Base-by-base conservation (phyloP, 1,140 invertebrate species). In the Drosophila guanche region DNA sequence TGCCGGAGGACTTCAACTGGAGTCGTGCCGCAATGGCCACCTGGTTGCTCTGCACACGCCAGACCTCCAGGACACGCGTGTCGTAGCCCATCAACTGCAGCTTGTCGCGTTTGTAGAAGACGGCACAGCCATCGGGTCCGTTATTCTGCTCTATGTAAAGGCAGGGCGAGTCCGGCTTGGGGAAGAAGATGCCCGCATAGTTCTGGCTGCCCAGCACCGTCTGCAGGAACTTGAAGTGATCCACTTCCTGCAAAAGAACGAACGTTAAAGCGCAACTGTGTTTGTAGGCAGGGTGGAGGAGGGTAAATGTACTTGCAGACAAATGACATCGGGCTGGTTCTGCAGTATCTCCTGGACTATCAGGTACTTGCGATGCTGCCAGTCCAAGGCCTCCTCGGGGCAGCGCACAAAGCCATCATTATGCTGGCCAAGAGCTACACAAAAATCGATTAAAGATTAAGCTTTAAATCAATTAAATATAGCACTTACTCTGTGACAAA, bases 161-260 rank as follows among this genome's bases (percentile, higher is more conserved):
- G 90, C 96, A 96, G 0, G 96, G 96, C 0, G 95, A 96, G 79
- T 96, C 95, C 1, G 95, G 95, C 91, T 97, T 97, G 0, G 95
- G 95, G 76, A 94, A 94, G 90, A 96, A 97, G 48, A 94, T 92
- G 4, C 96, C 96, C 0, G 90, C 85, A 83, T 95, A 97, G 2
- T 95, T 95, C 77, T 95, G 93, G 14, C 93, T 92, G 2, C 89
- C 92, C 50, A 97, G 89, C 8, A 94, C 92, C 25, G 92, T 92
- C 68, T 94, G 92, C 20, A 97, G 81, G 78, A 95, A 96, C 53
- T 94, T 93, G 80, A 95, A 97, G 80, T 96, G 95, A 90, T 97
- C 96, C 1, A 96, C 95, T 93, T 96, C 95, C 94, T 95, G 22
- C 45, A 42, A n/a, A n/a, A 41, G 41, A 45, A 4, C 0, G 10